These are phyloP conservation scores for Hippocampus comes DNA, from an alignment of 2,113 vertebrate genomes.

Conservation along the genomic window DNA sequence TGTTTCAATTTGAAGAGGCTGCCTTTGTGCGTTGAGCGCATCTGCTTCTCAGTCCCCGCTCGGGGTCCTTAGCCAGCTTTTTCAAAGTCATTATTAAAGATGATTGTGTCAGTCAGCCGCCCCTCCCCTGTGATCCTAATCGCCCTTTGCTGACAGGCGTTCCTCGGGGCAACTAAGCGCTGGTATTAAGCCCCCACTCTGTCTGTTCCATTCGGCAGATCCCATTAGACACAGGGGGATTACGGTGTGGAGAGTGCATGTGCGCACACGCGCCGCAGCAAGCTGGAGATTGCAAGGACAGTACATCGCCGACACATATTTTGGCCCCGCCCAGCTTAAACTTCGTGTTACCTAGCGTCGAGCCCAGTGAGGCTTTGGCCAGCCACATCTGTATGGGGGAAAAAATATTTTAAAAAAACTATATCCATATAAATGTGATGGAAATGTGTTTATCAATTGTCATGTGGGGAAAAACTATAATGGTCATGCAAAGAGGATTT, in stretches of 20 bases:
- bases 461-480: too few species aligned
- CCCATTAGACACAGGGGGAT: constrained; percentile 75
- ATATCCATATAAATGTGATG: too few species aligned
- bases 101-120: constrained; percentile 68
- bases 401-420: too few species aligned
- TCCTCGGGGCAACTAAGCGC: constrained; percentile 69
- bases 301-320: constrained; percentile 41
- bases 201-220: constrained; percentile 73
- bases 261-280: constrained; percentile 38
- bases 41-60: constrained; percentile 20
- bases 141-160: constrained; percentile 71
- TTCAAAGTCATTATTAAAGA: constrained; percentile 75
- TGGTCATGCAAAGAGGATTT: too few species aligned
- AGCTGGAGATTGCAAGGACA: constrained; percentile 40
- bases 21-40: constrained; percentile 36
- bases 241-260: constrained; percentile 45
- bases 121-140: constrained; percentile 72
- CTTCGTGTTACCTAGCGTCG: constrained; percentile 11
- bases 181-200: constrained; percentile 71
- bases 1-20: constrained; percentile 63
- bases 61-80: constrained; percentile 45
- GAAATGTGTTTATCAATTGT: too few species aligned
- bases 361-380: constrained; percentile 6
- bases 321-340: constrained; percentile 26
- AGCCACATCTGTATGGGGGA: too few species aligned